A percentile compares a stretch with the other conserved stretches of the same genome.
Evolutionary conservation across 2,888 invertebrate species (phyloP).

Genomic region (Phengaris alcon): DNA sequence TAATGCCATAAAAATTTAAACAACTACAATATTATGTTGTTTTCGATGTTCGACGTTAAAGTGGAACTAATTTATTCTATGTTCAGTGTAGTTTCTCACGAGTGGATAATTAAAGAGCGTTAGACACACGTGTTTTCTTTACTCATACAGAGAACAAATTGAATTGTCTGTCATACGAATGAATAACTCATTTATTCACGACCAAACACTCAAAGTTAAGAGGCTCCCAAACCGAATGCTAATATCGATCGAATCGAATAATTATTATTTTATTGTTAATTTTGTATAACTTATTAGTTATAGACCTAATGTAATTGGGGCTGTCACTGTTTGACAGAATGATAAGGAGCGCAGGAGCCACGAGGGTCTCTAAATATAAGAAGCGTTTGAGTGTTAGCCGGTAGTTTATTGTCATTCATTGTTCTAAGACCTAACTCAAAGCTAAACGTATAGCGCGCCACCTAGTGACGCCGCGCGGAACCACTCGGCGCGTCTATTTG

Average conservation of each 20-base stretch:
- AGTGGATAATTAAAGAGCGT: neutral
- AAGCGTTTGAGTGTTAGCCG: no score
- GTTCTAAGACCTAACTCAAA: neutral
- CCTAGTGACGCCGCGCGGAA: neutral
- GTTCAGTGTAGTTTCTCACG: conserved; percentile 8
- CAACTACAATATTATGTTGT: no score
- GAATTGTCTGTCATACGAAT: neutral
- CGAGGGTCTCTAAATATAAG: no score
- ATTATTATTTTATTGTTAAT: no score
- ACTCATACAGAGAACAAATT: neutral
- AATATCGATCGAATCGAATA: no score
- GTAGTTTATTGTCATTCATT: neutral
- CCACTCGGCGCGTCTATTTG: neutral
- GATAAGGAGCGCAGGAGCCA: no score
- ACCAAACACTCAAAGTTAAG: no score
- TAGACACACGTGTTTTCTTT: neutral
- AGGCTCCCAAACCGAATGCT: no score
- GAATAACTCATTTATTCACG: neutral
- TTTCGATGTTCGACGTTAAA: neutral
- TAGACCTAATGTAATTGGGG: no score
- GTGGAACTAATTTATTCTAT: neutral
- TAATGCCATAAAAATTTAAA: no score
- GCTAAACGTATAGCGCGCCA: neutral
- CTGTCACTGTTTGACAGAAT: no score
- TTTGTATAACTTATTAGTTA: no score